Base-by-base conservation (phyloP, 1,140 invertebrate genomes). In the Cydia amplana region DNA sequence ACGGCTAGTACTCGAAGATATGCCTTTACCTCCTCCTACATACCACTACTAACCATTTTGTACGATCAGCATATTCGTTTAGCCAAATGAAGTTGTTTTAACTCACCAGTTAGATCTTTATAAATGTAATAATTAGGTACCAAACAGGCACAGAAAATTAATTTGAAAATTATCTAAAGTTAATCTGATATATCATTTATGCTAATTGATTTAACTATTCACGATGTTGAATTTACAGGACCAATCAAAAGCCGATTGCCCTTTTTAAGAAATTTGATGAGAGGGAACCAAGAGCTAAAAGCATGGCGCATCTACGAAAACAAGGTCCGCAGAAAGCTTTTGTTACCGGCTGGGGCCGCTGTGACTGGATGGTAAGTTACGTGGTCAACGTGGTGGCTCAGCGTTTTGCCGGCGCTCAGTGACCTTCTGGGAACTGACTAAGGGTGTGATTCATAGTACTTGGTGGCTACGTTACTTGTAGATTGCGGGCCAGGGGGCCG, bases 311-410 rank as follows among this genome's bases (percentile, higher is more conserved):
- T 10, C 16, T 18, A 18, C 65, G n/a, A 23, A 23, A 10, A 23
- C 18, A 23, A 23, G 20, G 4, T 23, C 7, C 55, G 20, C 55
- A 23, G 20, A 80, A 64, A 72, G 90, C 80, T 2, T 88, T 90
- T 60, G 89, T 89, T 1, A 90, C 88, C 1, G 90, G 89, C 0
- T 92, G 90, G 90, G 90, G 90, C 0, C 81, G 89, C 60, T 92
- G 90, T 65, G 87, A 90, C 78, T 77, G 79, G 18, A 87, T 80
- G 80, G 90, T 92, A 83, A 77, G 74, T 73, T 20, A n/a, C 9
- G 46, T n/a, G 46, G 16, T 14, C 72, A n/a, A n/a, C 9, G 46
- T n/a, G 46, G 16, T 14, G 46, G 46, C 12, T 14, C 16, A 14
- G 14, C 32, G 32, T 32, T 32, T 6, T 32, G 32, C 32, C 32